A percentile compares a stretch with the other conserved stretches of the same genome.
These are phyloP conservation scores for Geopemphigus sp. DNA, from an alignment of 1,140 invertebrate species.

Conservation along the genomic window DNA sequence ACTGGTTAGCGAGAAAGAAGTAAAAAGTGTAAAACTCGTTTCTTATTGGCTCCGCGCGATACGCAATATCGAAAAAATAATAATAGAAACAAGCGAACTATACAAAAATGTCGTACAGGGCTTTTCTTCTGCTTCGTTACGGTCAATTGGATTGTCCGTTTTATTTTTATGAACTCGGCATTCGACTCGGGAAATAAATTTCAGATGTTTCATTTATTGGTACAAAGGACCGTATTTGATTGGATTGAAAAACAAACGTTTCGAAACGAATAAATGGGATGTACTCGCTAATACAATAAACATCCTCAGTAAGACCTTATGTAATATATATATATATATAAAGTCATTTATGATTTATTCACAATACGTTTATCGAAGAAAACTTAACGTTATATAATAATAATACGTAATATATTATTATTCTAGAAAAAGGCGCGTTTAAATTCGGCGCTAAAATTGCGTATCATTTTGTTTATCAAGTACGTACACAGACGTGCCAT, in stretches of 20 bases:
- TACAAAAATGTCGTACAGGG: neutral
- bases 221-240: constrained; percentile 2
- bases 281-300: constrained; percentile 10
- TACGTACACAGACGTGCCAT: too few relatives aligned
- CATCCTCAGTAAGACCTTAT: neutral
- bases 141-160: constrained; percentile 1
- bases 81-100: neutral
- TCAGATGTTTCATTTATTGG: neutral
- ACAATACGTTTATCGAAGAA: too few relatives aligned
- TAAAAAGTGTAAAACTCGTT: neutral
- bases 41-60: neutral
- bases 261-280: constrained; percentile 7
- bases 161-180: constrained; percentile 15
- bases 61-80: neutral
- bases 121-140: neutral
- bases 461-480: too few relatives aligned
- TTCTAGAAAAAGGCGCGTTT: too few relatives aligned
- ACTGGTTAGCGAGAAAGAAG: neutral
- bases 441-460: too few relatives aligned
- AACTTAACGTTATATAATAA: too few relatives aligned
- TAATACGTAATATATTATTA: too few relatives aligned
- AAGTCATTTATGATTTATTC: neutral
- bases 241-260: constrained; percentile 38
- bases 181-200: neutral
- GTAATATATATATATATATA: neutral